These are phyloP conservation scores for Stramonita haemastoma DNA, from an alignment of 2,888 invertebrate genomes.

Conservation along the genomic window DNA sequence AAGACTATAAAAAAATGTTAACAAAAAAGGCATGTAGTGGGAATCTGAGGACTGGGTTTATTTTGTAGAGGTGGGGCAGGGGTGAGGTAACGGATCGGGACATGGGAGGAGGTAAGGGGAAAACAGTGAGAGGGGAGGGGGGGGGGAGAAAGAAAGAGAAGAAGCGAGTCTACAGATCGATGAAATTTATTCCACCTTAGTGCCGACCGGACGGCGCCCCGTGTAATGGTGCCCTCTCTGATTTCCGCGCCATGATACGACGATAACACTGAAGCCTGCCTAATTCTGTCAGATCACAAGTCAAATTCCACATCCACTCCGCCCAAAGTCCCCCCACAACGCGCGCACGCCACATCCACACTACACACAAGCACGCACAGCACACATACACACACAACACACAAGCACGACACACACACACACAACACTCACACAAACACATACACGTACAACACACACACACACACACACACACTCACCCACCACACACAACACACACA, in stretches of 20 bases:
- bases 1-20: not conserved
- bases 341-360: not conserved
- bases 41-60: no score
- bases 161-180: not conserved
- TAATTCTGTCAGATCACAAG: conserved; percentile 3
- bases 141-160: not conserved
- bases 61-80: not conserved
- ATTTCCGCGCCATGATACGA: not conserved
- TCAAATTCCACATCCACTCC: not conserved
- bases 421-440: not conserved
- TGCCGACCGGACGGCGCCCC: not conserved
- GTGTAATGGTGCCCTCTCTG: conserved; percentile 3
- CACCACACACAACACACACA: not conserved
- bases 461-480: not conserved
- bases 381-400: not conserved
- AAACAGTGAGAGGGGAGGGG: not conserved
- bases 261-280: not conserved
- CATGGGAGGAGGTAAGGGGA: not conserved
- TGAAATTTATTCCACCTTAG: not conserved
- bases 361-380: not conserved
- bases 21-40: not conserved
- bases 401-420: not conserved
- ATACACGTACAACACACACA: not conserved
- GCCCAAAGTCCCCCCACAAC: not conserved
- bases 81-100: not conserved